Evolutionary conservation across 2,797 vertebrate genomes (phyloP).

Genomic region (Xenentodon cancila): DNA sequence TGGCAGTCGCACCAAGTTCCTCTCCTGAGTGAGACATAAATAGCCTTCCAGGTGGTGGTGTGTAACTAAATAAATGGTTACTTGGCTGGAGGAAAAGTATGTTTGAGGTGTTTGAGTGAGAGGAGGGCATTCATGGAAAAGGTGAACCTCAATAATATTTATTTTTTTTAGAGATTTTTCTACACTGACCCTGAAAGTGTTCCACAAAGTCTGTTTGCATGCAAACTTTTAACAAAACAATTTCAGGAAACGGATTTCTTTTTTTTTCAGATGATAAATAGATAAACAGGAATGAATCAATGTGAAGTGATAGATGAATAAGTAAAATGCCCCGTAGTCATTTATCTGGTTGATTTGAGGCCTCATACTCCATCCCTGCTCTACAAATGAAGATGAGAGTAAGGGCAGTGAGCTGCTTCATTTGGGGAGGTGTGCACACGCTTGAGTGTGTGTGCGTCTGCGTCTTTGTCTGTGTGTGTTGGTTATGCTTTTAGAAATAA

Average conservation of each 20-base stretch:
- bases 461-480: slow-evolving; percentile 30
- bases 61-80: slow-evolving; percentile 77
- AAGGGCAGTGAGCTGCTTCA: slow-evolving; percentile 49
- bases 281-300: slow-evolving; percentile 82
- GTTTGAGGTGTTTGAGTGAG: slow-evolving; percentile 43
- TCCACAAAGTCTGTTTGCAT: slow-evolving; percentile 42
- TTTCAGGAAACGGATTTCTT: slow-evolving; percentile 43
- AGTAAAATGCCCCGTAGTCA: slow-evolving; percentile 82
- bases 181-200: slow-evolving; percentile 68
- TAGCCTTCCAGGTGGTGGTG: slow-evolving; percentile 72
- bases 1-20: slow-evolving; percentile 61
- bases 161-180: slow-evolving; percentile 50
- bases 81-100: slow-evolving; percentile 58
- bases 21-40: slow-evolving; percentile 71
- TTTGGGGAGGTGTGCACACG: slow-evolving; percentile 18
- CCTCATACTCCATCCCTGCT: slow-evolving; percentile 62
- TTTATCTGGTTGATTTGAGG: slow-evolving; percentile 76
- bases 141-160: slow-evolving; percentile 30
- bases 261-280: slow-evolving; percentile 73
- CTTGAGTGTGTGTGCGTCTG: slow-evolving; percentile 18
- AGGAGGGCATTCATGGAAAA: slow-evolving; percentile 47
- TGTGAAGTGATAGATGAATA: slow-evolving; percentile 81
- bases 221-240: slow-evolving; percentile 68
- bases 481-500: slow-evolving; percentile 51
- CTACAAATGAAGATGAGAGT: slow-evolving; percentile 71